These are phyloP conservation scores for Zaprionus lachaisei DNA, from an alignment of 1,140 invertebrate species.

Conservation along the genomic window DNA sequence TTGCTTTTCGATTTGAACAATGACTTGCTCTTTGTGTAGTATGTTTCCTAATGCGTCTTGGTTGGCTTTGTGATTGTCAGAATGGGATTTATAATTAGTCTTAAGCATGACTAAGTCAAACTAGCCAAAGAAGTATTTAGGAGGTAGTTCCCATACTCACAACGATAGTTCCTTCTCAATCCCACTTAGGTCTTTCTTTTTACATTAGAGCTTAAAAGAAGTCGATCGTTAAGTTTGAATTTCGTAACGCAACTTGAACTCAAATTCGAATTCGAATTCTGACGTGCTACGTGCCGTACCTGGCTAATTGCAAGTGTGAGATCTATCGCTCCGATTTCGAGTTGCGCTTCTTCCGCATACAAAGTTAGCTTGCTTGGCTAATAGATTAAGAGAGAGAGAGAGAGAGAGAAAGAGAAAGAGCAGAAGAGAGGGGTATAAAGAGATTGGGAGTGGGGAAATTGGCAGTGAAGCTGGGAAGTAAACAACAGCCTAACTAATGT, in stretches of 20 bases:
- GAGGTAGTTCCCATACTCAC: neutral
- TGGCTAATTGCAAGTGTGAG: constrained; percentile 42
- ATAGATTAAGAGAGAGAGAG: neutral
- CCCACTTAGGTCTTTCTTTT: neutral
- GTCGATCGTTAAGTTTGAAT: neutral
- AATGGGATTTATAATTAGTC: constrained; percentile 19
- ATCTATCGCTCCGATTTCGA: constrained; percentile 34
- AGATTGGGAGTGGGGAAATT: neutral
- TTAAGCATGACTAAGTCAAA: constrained; percentile 2
- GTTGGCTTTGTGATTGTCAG: constrained; percentile 6
- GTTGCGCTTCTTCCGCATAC: constrained; percentile 42
- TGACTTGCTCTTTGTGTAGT: constrained; percentile 2
- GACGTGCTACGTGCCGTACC: constrained; percentile 13
- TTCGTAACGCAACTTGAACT: neutral
- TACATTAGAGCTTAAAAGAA: neutral
- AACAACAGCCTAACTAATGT: constrained; percentile 40
- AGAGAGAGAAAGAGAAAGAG: neutral
- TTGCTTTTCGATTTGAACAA: neutral
- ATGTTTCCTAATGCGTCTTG: constrained; percentile 16
- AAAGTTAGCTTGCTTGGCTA: neutral
- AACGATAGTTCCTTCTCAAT: neutral
- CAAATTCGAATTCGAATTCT: neutral
- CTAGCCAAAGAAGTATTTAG: neutral
- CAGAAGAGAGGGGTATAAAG: neutral
- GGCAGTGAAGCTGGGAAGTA: neutral